Conservation (phyloP, 2,113 vertebrate species). For the Catharus minimus region DNA sequence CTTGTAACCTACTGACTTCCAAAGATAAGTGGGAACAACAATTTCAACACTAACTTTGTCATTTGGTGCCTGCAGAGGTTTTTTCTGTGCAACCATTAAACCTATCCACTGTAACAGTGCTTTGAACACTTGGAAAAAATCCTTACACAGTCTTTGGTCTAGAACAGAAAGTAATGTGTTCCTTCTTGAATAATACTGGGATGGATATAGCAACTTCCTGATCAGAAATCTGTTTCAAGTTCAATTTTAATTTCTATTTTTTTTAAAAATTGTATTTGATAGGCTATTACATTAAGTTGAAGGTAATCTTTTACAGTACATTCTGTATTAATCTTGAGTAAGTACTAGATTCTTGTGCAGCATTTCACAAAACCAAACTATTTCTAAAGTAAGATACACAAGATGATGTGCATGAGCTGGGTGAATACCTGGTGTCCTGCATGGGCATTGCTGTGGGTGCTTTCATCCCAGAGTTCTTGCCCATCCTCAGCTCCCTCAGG, state of each 20-base stretch:
- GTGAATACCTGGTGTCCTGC: background rate
- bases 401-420: too few species aligned
- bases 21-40: background rate
- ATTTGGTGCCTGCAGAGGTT: background rate
- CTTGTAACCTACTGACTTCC: background rate
- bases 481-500: background rate
- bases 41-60: background rate
- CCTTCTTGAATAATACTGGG: background rate
- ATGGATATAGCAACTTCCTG: background rate
- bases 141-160: background rate
- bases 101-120: background rate
- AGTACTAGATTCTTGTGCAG: background rate
- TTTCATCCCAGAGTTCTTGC: too few species aligned
- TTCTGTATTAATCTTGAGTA: background rate
- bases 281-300: background rate
- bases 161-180: background rate
- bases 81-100: background rate
- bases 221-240: background rate
- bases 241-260: background rate
- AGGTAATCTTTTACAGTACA: background rate
- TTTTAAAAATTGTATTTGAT: background rate
- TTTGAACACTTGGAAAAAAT: background rate
- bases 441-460: fast-evolving
- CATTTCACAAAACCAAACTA: background rate
- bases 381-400: background rate